A percentile compares a stretch with the other conserved stretches of the same genome.
Evolutionary conservation across 2,797 vertebrate genomes (phyloP).

Genomic region (Dicrostonyx torquatus): DNA sequence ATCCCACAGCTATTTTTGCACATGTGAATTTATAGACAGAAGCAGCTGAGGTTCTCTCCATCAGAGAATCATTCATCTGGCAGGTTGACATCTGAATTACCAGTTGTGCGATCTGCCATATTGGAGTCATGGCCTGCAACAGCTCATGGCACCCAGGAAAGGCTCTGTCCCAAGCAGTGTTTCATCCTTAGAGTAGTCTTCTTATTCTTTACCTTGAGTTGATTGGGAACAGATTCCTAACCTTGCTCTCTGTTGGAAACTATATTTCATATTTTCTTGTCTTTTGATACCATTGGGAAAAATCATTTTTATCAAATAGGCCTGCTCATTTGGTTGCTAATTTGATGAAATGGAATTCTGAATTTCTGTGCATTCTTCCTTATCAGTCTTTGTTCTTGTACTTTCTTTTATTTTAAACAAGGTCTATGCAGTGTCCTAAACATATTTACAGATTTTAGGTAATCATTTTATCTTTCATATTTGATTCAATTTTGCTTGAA

Average conservation of each 20-base stretch:
- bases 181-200: too few species aligned
- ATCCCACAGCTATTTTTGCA: too few species aligned
- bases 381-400: background rate
- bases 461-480: conserved; percentile 30
- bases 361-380: background rate
- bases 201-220: background rate
- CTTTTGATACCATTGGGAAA: background rate
- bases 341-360: background rate
- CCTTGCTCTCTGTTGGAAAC: conserved; percentile 20
- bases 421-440: background rate
- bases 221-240: background rate
- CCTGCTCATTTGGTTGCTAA: background rate
- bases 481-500: conserved; percentile 8
- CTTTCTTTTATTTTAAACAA: background rate
- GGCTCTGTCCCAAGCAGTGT: too few species aligned
- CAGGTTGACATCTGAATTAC: too few species aligned
- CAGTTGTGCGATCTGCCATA: too few species aligned
- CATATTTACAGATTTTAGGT: background rate
- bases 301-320: background rate
- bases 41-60: too few species aligned
- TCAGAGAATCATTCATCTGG: too few species aligned
- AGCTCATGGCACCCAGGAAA: background rate
- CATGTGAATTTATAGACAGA: too few species aligned
- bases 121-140: too few species aligned
- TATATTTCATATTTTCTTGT: conserved; percentile 27